Base-by-base conservation (phyloP, 1,140 invertebrate species). In the Orchestia grillus region DNA sequence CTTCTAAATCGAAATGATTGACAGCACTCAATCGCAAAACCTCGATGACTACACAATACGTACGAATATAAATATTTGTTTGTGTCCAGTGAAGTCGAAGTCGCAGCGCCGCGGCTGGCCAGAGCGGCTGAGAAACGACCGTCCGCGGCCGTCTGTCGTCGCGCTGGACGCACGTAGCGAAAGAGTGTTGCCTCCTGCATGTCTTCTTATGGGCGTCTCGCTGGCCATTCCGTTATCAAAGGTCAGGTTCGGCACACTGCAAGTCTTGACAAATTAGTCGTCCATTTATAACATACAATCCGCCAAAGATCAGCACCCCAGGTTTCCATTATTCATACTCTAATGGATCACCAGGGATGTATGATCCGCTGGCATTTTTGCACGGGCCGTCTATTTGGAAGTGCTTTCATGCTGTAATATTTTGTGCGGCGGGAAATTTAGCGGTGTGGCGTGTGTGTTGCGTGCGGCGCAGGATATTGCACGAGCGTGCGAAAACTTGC, bases 261-360 rank as follows among this genome's bases (percentile, higher is more conserved):
- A 94, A 94, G 92, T 45, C 92, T 44, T 94, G 92, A 94, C 92
- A 94, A 94, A 94, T 94, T 94, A 47, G 92, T 47, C 92, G 19
- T 94, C 44, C 92, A 94, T 94, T 94, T 94, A 94, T 94, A 94
- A 94, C 92, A 44, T 47, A 94, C 92, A 94, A 94, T 94, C 92
- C 92, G 43, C 92, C 92, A 94, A 94, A 94, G 92, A 94, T 94
- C 92, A 94, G 92, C 92, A 94, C 92, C 92, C 92, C 44, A 47
- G 44, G 92, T 94, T 94, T 94, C 43, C 92, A 94, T 94, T 94
- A 94, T 94, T 94, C 92, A 94, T 94, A 45, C 92, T 6, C 92
- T 94, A 94, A 94, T 94, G 92, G 92, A 94, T 94, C 92, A 94
- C 92, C 92, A n/a, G 44, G 16, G 44, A 94, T 94, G 92, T 94